Base-by-base conservation (phyloP, 2,113 vertebrate species). In the Toxotes jaculatrix region DNA sequence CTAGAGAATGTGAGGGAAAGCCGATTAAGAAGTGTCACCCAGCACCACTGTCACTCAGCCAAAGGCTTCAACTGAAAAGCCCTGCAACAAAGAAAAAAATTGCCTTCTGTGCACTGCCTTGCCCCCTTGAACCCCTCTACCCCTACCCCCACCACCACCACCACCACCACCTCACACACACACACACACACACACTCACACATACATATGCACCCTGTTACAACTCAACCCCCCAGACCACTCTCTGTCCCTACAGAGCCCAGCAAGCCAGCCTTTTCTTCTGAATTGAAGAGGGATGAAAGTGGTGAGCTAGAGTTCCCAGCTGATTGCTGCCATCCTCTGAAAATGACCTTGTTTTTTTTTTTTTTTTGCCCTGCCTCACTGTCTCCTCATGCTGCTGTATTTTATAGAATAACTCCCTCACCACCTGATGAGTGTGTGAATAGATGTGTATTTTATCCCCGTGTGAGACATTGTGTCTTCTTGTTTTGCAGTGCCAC, bases 401-500 rank as follows among this genome's bases (percentile, higher is more conserved):
- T 12, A 61, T 60, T 73, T 67, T 49, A 75, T 74, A 51, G 47
- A 82, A 36, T 53, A 61, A 67, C 43, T 75, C 23, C 32, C 51
- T 68, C 53, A 60, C 40, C 32, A 60, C 55, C 70, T 31, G 53
- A 49, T 62, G 76, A 27, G 16, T 59, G 56, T 57, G 27, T 67
- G 55, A 55, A 56, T 60, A 36, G 74, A 72, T 57, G 19, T 1
- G 8, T 62, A 8, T 88, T 86, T 77, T 59, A 72, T 74, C 34
- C 13, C 11, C 34, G 55, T 51, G 32, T 68, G 72, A 82, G 36
- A 71, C 1, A 4, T 36, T 43, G 4, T 61, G 21, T 38, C 10
- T 75, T 95, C 93, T 92, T 84, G n/a, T 79, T 84, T 82, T 91
- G 67, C 94, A 99, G 98, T 89, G 97, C 97, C 69, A 97, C 97